Base-by-base conservation (phyloP, 2,888 invertebrate genomes). In the Chelonus formosanus region DNA sequence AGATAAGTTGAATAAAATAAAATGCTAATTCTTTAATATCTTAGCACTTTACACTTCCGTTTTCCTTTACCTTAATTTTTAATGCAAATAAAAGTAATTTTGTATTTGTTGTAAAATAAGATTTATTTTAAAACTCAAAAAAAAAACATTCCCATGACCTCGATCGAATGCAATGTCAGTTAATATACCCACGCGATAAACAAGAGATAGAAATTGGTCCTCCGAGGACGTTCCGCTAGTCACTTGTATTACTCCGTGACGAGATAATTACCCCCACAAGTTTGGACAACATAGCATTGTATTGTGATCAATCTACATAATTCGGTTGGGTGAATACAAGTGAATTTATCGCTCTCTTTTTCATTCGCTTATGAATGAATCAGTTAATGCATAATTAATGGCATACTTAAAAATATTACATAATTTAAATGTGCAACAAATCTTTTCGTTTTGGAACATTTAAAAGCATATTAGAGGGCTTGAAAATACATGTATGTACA, bases 161-260 rank as follows among this genome's bases (percentile, higher is more conserved):
- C 20, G 20, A 45, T 31, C 57, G 32, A 45, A 45, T 57, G 45
- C 32, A 43, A 32, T 45, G 31, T 57, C 45, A 34, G 45, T 55
- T 55, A 36, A n/a, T 40, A 40, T 20, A 20, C 32, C 45, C 44
- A 63, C 67, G 55, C 67, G 52, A 68, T 31, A 50, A 20, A 55
- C 48, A 58, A 48, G 61, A 65, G 70, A 68, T 70, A 63, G 65
- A 68, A 71, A 69, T 69, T 62, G 58, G 59, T 66, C 66, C 65
- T 48, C 35, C 20, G 64, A 63, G 66, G 62, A 66, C 59, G 53
- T 59, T 59, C 59, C 48, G 59, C 59, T 35, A 59, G 48, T 59
- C 59, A 59, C 59, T 48, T 47, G 59, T 59, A 20, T 48, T 36
- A 47, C 35, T 35, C 36, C 35, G 36, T 59, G 59, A 59, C 48